Evolutionary conservation across 2,888 invertebrate genomes (phyloP).

Genomic region (Horisme vitalbata): DNA sequence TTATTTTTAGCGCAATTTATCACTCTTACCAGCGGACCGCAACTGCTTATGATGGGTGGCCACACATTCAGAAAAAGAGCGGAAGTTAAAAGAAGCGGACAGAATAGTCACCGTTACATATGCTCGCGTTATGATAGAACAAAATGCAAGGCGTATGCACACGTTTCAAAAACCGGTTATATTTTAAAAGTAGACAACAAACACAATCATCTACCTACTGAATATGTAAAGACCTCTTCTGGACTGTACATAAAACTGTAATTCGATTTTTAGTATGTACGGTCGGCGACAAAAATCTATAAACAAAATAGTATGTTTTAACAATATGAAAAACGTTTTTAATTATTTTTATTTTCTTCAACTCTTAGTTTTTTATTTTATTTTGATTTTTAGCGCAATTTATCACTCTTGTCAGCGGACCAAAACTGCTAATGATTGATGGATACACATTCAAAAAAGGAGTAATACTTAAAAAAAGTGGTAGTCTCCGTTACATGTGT

Average conservation of each 20-base stretch:
- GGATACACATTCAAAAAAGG: background rate
- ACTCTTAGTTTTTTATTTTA: background rate
- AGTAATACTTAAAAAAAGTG: background rate
- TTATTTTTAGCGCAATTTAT: too few relatives aligned
- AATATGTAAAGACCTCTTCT: background rate
- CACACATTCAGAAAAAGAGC: slow-evolving; percentile 4
- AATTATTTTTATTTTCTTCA: too few relatives aligned
- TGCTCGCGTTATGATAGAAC: slow-evolving; percentile 6
- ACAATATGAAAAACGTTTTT: too few relatives aligned
- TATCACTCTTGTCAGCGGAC: background rate
- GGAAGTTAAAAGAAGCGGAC: background rate
- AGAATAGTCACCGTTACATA: background rate
- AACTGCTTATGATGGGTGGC: slow-evolving; percentile 8
- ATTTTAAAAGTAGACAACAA: slow-evolving; percentile 3
- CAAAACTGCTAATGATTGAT: background rate
- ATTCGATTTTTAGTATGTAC: too few relatives aligned
- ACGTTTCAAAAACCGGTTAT: slow-evolving; percentile 1
- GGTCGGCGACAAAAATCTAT: too few relatives aligned
- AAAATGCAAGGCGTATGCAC: slow-evolving; percentile 10
- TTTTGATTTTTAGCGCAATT: background rate
- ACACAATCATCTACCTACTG: slow-evolving; percentile 19
- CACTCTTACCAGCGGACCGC: too few relatives aligned
- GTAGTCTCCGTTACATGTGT: slow-evolving; percentile 8
- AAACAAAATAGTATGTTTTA: too few relatives aligned
- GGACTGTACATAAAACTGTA: background rate